Evolutionary conservation across 2,797 vertebrate genomes (phyloP).

Genomic region (Holocentrus rufus): DNA sequence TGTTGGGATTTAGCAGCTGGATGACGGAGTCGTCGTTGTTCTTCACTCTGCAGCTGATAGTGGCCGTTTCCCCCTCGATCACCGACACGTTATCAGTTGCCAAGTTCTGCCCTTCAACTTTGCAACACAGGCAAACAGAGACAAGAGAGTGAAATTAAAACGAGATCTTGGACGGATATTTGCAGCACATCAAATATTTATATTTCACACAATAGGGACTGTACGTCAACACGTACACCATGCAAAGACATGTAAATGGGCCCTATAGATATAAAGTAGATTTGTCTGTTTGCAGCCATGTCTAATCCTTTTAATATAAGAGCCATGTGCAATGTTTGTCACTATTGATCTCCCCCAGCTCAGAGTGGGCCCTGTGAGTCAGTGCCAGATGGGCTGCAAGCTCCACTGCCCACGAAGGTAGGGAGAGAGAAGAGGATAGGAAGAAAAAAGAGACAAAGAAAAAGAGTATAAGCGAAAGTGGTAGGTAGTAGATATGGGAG

Average conservation of each 20-base stretch:
- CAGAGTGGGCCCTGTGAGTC: slow-evolving; percentile 77
- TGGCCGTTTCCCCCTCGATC: slow-evolving; percentile 95
- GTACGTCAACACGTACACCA: slow-evolving; percentile 50
- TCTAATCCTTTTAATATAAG: slow-evolving; percentile 80
- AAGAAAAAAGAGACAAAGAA: slow-evolving; percentile 69
- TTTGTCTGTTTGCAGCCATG: slow-evolving; percentile 68
- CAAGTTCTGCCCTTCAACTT: slow-evolving; percentile 93
- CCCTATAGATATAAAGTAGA: slow-evolving; percentile 44
- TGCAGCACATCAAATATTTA: slow-evolving; percentile 57
- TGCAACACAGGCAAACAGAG: slow-evolving; percentile 34
- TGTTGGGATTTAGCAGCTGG: slow-evolving; percentile 98
- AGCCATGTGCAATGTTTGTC: slow-evolving; percentile 80
- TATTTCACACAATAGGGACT: slow-evolving; percentile 41
- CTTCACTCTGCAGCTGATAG: slow-evolving; percentile 97
- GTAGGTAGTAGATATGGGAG: slow-evolving; percentile 58
- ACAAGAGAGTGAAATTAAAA: slow-evolving; percentile 23
- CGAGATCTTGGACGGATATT: slow-evolving; percentile 35
- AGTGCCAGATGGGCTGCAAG: slow-evolving; percentile 81
- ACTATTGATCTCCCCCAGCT: slow-evolving; percentile 80
- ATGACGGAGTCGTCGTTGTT: slow-evolving; percentile 98
- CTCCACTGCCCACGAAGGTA: slow-evolving; percentile 77
- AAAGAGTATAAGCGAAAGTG: slow-evolving; percentile 66
- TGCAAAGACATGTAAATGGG: slow-evolving; percentile 55
- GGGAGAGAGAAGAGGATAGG: slow-evolving; percentile 64
- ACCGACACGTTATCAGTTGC: slow-evolving; percentile 94